Conservation (phyloP, 2,888 invertebrate species). For the Actias luna region DNA sequence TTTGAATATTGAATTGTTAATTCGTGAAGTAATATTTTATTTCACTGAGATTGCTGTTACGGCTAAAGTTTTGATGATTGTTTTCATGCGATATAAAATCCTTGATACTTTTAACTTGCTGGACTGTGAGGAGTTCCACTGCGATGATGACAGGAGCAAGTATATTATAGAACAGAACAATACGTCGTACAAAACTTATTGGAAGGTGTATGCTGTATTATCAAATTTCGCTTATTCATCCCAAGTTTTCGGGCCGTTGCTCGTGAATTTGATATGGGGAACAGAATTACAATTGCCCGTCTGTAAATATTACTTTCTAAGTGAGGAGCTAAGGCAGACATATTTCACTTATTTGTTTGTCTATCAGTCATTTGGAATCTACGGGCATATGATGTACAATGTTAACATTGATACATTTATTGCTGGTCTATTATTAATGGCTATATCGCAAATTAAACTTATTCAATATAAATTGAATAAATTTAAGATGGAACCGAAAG, state of each 20-base stretch:
- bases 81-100: slow-evolving; percentile 50
- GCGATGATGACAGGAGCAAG: slow-evolving; percentile 39
- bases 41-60: slow-evolving; percentile 52
- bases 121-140: slow-evolving; percentile 50
- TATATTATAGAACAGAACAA: slow-evolving; percentile 40
- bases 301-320: slow-evolving; percentile 64
- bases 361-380: slow-evolving; percentile 61
- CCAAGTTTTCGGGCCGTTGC: slow-evolving; percentile 45
- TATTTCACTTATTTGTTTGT: slow-evolving; percentile 51
- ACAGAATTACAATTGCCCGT: slow-evolving; percentile 52
- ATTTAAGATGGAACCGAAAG: slow-evolving; percentile 35
- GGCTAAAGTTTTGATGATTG: slow-evolving; percentile 55
- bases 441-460: slow-evolving; percentile 52
- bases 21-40: slow-evolving; percentile 60
- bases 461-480: slow-evolving; percentile 48
- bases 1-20: slow-evolving; percentile 50
- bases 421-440: slow-evolving; percentile 51
- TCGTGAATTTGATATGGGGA: slow-evolving; percentile 41
- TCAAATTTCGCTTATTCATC: slow-evolving; percentile 44
- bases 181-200: slow-evolving; percentile 40
- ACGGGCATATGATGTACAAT: slow-evolving; percentile 63
- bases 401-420: slow-evolving; percentile 56
- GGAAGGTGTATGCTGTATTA: slow-evolving; percentile 37
- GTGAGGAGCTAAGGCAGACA: slow-evolving; percentile 40
- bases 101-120: slow-evolving; percentile 48